Conservation (phyloP, 2,113 vertebrate species). For the Pygoscelis antarcticus region DNA sequence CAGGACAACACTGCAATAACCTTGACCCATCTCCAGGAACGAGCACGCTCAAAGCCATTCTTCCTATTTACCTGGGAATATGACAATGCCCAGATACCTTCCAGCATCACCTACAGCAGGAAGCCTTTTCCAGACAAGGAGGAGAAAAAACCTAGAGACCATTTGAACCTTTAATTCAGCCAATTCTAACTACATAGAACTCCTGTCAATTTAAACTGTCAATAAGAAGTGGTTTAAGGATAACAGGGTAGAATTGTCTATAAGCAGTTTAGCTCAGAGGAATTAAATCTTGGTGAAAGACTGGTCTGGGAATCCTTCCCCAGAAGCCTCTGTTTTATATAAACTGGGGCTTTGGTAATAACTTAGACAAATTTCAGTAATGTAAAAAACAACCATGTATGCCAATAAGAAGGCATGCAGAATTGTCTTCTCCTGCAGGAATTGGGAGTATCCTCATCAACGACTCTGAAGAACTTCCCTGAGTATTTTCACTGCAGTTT, state of each 20-base stretch:
- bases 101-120: not conserved
- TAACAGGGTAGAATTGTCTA: not conserved
- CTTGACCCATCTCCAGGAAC: not conserved
- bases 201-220: not conserved
- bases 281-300: not conserved
- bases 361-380: not conserved
- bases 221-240: not conserved
- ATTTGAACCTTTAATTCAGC: not conserved
- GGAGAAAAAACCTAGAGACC: not conserved
- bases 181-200: not conserved
- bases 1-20: not conserved
- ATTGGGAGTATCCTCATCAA: not conserved
- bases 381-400: not conserved
- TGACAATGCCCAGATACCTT: not conserved
- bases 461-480: not conserved
- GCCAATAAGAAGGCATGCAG: not conserved
- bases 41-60: not conserved
- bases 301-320: not conserved
- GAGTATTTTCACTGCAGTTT: not conserved
- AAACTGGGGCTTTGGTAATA: not conserved
- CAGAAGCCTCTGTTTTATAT: not conserved
- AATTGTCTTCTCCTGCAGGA: not conserved
- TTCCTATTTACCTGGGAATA: not conserved
- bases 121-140: not conserved
- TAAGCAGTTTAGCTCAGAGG: not conserved